Evolutionary conservation across 2,888 invertebrate genomes (phyloP).

Genomic region (Drosophila fungiperda): DNA sequence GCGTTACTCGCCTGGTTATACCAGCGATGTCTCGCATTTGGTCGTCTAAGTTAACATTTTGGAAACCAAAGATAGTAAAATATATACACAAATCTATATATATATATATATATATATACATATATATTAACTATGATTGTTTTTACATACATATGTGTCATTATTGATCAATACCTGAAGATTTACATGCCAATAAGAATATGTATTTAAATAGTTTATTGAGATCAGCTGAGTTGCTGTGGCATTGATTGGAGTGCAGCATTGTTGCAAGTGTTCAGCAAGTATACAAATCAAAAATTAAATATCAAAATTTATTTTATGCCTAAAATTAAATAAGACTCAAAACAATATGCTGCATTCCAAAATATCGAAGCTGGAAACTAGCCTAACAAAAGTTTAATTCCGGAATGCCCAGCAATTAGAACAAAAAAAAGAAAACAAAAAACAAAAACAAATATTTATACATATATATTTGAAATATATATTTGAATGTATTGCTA

Average conservation of each 20-base stretch:
- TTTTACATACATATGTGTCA: conserved; percentile 12
- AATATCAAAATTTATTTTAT: conserved; percentile 11
- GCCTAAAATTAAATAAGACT: conserved; percentile 8
- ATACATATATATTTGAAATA: conserved; percentile 21
- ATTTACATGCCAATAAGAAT: conserved; percentile 38
- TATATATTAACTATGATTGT: conserved; percentile 19
- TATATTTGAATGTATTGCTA: conserved; percentile 33
- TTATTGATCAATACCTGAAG: conserved; percentile 53
- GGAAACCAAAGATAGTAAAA: conserved; percentile 21
- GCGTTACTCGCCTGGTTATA: conserved; percentile 90
- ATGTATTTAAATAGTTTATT: conserved; percentile 17
- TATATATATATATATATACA: background rate
- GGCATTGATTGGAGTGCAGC: conserved; percentile 17
- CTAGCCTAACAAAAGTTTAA: conserved; percentile 1
- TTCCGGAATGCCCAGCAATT: conserved; percentile 16
- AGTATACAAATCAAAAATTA: conserved; percentile 14
- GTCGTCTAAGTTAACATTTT: conserved; percentile 87
- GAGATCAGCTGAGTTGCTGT: conserved; percentile 12
- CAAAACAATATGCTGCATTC: background rate
- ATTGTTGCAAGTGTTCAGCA: background rate
- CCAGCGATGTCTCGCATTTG: conserved; percentile 92
- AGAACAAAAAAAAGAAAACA: too few relatives aligned
- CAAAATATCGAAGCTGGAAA: background rate
- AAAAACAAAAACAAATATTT: conserved; percentile 11
- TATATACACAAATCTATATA: background rate